A percentile compares a stretch with the other conserved stretches of the same genome.
Conservation (phyloP, 2,797 vertebrate species). For the Chrosomus eos region DNA sequence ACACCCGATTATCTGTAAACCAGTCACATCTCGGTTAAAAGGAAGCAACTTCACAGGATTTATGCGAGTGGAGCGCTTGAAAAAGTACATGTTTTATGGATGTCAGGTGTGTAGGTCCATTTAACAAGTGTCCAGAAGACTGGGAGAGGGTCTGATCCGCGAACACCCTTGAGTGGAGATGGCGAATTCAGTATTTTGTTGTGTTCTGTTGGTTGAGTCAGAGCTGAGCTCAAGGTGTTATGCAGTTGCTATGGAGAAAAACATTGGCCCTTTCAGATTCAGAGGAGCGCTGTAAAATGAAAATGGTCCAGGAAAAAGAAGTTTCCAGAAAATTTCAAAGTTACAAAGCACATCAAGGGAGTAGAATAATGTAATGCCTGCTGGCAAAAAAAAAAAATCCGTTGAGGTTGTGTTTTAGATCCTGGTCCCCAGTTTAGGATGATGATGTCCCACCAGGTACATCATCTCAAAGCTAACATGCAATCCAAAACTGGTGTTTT, state of each 20-base stretch:
- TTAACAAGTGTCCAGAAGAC: slow-evolving; percentile 26
- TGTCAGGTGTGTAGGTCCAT: slow-evolving; percentile 47
- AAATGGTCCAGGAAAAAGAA: slow-evolving; percentile 79
- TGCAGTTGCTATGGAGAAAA: slow-evolving; percentile 83
- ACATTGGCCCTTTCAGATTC: slow-evolving; percentile 73
- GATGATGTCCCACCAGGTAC: slow-evolving; percentile 1
- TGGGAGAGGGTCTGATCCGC: slow-evolving; percentile 59
- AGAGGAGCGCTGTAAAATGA: slow-evolving; percentile 77
- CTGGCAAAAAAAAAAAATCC: not conserved
- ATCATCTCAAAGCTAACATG: not conserved
- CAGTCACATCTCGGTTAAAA: slow-evolving; percentile 4
- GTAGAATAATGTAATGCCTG: slow-evolving; percentile 72
- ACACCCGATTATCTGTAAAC: slow-evolving; percentile 17
- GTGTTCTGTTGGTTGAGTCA: slow-evolving; percentile 83
- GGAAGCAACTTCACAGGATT: slow-evolving; percentile 10
- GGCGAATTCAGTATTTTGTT: slow-evolving; percentile 71
- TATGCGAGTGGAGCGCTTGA: not conserved
- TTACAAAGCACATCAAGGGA: slow-evolving; percentile 77
- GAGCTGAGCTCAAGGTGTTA: slow-evolving; percentile 77
- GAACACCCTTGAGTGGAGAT: slow-evolving; percentile 73
- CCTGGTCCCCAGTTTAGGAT: not conserved
- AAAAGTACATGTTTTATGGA: slow-evolving; percentile 42
- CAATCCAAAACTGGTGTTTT: not conserved
- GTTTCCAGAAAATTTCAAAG: slow-evolving; percentile 78
- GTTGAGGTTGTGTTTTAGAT: not conserved